phyloP scores from a whole-genome alignment of 2,797 vertebrate genomes.

The Lutjanus argentimaculatus region DNA sequence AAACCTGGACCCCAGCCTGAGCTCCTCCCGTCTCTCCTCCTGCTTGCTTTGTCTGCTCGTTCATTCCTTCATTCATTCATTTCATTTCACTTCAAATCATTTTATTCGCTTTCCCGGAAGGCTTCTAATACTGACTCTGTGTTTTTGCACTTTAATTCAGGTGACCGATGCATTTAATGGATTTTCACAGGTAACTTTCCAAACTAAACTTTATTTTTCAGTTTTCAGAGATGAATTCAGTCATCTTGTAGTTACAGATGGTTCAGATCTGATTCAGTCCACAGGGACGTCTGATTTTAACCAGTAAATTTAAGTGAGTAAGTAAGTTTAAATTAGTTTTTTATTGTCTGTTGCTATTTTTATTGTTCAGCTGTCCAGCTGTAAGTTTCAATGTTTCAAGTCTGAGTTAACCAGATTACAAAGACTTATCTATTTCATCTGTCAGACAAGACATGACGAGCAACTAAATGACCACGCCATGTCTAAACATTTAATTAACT shows the following conservation, averaged over 20 bases:
- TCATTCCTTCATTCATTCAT: constrained; percentile 26
- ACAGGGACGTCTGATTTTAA: background rate
- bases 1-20: constrained; percentile 63
- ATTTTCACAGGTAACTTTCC: constrained; percentile 89
- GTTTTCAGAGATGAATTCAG: background rate
- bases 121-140: constrained; percentile 73
- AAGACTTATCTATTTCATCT: background rate
- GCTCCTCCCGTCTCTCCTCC: constrained; percentile 59
- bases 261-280: background rate
- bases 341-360: background rate
- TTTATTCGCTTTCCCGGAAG: constrained; percentile 39
- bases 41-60: constrained; percentile 67
- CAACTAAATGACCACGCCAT: too few relatives aligned
- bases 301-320: too few relatives aligned
- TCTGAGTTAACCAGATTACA: background rate
- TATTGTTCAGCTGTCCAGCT: background rate
- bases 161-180: constrained; percentile 90
- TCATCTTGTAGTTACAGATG: background rate
- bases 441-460: background rate
- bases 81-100: constrained; percentile 41
- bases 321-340: background rate
- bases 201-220: background rate
- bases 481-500: background rate
- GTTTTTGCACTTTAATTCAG: constrained; percentile 85
- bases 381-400: background rate